Conservation (phyloP, 2,113 vertebrate species). For the Chauna torquata region DNA sequence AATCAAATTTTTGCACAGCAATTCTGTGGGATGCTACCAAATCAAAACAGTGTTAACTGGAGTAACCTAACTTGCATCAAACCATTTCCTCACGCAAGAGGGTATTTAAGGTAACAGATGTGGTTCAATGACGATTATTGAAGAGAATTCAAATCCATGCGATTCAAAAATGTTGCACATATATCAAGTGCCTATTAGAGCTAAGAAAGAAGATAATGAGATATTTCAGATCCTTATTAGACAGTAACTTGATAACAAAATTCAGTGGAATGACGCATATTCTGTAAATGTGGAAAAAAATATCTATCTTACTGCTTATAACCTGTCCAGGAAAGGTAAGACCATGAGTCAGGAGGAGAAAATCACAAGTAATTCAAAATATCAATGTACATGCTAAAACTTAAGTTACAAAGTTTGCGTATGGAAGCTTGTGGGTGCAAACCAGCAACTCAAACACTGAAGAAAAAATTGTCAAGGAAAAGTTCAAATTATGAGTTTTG, state of each 20-base stretch:
- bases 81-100: background rate
- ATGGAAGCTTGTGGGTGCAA: background rate
- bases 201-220: background rate
- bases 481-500: background rate
- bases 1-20: background rate
- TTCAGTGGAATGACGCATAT: background rate
- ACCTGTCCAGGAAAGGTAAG: background rate
- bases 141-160: background rate
- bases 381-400: background rate
- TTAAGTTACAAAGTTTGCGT: background rate
- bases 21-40: background rate
- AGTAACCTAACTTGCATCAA: background rate
- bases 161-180: background rate
- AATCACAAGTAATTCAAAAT: background rate
- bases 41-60: background rate
- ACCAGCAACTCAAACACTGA: background rate
- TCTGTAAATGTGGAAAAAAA: background rate
- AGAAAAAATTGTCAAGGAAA: background rate
- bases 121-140: background rate
- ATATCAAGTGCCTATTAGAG: background rate
- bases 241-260: background rate
- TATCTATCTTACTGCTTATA: background rate
- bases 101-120: background rate
- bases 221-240: background rate
- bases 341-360: background rate